phyloP scores from a whole-genome alignment of 2,888 invertebrate genomes.

The Ryuthela nishihirai region DNA sequence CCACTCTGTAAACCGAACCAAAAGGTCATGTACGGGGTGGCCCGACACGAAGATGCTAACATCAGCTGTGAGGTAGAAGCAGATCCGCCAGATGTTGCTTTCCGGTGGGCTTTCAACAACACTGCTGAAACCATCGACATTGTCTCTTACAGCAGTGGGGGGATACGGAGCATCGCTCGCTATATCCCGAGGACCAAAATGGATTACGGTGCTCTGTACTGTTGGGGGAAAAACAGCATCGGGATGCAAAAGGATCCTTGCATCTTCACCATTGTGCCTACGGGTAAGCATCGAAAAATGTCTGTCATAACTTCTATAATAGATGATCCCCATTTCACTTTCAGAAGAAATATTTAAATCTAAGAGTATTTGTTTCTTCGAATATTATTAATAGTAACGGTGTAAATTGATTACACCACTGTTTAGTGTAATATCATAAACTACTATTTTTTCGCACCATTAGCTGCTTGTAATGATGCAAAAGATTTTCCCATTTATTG shows the following conservation, averaged over 20 bases:
- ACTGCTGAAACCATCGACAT: constrained; percentile 51
- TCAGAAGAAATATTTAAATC: too few species aligned
- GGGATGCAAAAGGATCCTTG: constrained; percentile 43
- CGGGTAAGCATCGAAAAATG: constrained; percentile 51
- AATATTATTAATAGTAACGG: too few species aligned
- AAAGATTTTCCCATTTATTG: too few species aligned
- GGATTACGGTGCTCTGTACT: constrained; percentile 44
- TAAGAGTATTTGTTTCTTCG: too few species aligned
- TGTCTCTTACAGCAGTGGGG: constrained; percentile 19
- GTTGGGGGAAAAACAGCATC: constrained; percentile 43
- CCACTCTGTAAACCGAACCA: constrained; percentile 73
- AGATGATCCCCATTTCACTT: too few species aligned
- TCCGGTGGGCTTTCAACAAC: constrained; percentile 92
- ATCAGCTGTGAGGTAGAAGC: constrained; percentile 41
- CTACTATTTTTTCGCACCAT: too few species aligned
- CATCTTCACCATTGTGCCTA: constrained; percentile 43
- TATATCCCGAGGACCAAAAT: constrained; percentile 43
- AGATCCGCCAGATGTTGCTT: constrained; percentile 58
- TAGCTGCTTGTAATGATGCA: too few species aligned
- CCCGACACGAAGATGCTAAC: constrained; percentile 40
- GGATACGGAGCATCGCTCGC: constrained; percentile 31
- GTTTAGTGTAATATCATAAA: too few species aligned
- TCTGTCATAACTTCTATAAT: too few species aligned
- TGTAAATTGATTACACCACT: too few species aligned
- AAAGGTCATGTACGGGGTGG: constrained; percentile 39